phyloP scores from a whole-genome alignment of 2,113 vertebrate genomes.

The Chionodraco myersi region DNA sequence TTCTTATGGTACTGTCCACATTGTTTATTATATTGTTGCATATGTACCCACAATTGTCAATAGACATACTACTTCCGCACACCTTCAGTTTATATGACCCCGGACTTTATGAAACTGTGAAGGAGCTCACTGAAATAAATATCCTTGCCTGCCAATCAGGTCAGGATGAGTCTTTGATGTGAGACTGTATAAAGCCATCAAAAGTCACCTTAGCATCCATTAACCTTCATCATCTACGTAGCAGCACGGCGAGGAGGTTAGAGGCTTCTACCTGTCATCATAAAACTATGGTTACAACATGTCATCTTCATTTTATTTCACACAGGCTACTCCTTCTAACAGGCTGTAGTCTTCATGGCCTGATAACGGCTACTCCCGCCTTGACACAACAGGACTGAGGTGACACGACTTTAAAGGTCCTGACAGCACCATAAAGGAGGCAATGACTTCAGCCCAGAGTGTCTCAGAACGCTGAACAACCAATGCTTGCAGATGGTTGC shows the following conservation, averaged over 20 bases:
- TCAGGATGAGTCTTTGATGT: conserved; percentile 18
- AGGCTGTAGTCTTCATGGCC: conserved; percentile 16
- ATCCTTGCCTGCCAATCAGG: conserved; percentile 14
- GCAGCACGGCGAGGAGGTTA: conserved; percentile 34
- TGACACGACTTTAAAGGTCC: background rate
- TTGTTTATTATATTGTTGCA: background rate
- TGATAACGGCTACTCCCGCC: conserved; percentile 6
- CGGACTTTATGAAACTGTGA: conserved; percentile 5
- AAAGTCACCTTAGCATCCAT: conserved; percentile 56
- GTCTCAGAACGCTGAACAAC: background rate
- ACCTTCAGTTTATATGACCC: background rate
- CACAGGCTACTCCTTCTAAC: conserved; percentile 37
- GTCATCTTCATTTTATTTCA: conserved; percentile 62
- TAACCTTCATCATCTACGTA: conserved; percentile 55
- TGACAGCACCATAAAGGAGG: conserved; percentile 1
- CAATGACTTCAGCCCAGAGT: conserved; percentile 3
- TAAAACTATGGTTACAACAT: conserved; percentile 62
- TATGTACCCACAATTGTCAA: background rate
- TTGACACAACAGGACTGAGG: conserved; percentile 23
- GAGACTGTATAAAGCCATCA: conserved; percentile 36
- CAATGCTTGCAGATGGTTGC: background rate
- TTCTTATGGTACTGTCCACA: background rate
- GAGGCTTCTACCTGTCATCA: conserved; percentile 46
- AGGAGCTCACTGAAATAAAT: background rate
- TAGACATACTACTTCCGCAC: background rate